phyloP scores from a whole-genome alignment of 2,888 invertebrate genomes.

The Mesorhabditis belari region DNA sequence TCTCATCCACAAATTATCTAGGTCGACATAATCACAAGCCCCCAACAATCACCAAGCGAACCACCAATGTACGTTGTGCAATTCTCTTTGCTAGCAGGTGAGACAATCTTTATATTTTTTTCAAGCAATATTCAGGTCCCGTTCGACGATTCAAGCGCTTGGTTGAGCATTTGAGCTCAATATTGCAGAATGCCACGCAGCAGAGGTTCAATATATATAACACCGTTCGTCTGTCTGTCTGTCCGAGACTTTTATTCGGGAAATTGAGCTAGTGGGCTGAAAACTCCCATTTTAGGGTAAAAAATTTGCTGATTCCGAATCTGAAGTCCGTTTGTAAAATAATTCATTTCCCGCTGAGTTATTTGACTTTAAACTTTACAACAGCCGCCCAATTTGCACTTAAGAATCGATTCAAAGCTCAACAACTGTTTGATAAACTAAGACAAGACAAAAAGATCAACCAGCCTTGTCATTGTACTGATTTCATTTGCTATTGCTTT shows the following conservation, averaged over 20 bases:
- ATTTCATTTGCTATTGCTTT: slow-evolving; percentile 1
- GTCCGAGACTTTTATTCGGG: too few relatives aligned
- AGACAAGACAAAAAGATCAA: not conserved
- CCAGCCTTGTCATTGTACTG: too few relatives aligned
- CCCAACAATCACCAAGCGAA: slow-evolving; percentile 33
- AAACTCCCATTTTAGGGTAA: too few relatives aligned
- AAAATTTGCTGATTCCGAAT: too few relatives aligned
- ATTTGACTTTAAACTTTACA: too few relatives aligned
- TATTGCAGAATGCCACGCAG: slow-evolving; percentile 41
- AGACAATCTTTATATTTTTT: slow-evolving; percentile 2
- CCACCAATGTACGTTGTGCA: slow-evolving; percentile 51
- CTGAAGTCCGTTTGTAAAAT: not conserved
- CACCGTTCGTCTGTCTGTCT: too few relatives aligned
- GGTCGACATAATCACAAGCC: slow-evolving; percentile 37
- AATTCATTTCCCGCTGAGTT: too few relatives aligned
- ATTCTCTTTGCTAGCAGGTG: slow-evolving; percentile 47
- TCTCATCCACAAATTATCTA: slow-evolving; percentile 5
- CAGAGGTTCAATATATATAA: slow-evolving; percentile 15
- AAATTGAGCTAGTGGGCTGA: too few relatives aligned
- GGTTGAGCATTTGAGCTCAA: slow-evolving; percentile 50
- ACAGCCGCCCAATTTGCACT: too few relatives aligned
- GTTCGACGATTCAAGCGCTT: slow-evolving; percentile 50
- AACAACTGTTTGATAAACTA: not conserved
- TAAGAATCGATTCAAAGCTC: not conserved
- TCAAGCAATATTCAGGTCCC: slow-evolving; percentile 16